A percentile compares a stretch with the other conserved stretches of the same genome.
phyloP scores from a whole-genome alignment of 2,797 vertebrate genomes.

The Sebastes steindachneri region DNA sequence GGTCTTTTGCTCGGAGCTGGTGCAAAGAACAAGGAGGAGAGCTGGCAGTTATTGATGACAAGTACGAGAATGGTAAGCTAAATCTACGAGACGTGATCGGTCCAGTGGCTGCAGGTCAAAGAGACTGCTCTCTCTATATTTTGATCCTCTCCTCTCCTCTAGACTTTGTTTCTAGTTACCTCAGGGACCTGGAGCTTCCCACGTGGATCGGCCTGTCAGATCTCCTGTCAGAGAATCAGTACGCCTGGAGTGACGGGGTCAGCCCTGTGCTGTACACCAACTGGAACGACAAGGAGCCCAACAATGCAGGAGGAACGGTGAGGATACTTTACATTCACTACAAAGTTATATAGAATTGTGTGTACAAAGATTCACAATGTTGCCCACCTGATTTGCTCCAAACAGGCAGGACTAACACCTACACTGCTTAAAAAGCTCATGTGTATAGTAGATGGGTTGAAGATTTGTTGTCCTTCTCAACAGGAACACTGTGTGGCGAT shows the following conservation, averaged over 20 bases:
- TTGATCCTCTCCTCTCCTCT: neutral
- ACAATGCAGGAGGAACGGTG: conserved; percentile 79
- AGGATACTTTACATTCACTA: conserved; percentile 1
- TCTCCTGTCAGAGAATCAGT: conserved; percentile 74
- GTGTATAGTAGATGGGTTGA: neutral
- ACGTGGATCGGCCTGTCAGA: conserved; percentile 86
- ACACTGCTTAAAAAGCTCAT: neutral
- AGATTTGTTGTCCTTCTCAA: neutral
- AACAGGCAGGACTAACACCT: neutral
- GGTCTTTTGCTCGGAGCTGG: conserved; percentile 75
- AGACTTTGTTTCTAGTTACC: conserved; percentile 86
- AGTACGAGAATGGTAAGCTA: conserved; percentile 82
- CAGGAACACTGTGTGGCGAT: conserved; percentile 84
- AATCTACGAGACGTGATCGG: too few relatives aligned
- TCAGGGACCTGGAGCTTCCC: conserved; percentile 72
- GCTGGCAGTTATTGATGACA: conserved; percentile 82
- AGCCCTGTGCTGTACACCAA: conserved; percentile 84
- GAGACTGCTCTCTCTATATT: neutral
- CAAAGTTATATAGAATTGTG: neutral
- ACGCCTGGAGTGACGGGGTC: conserved; percentile 82
- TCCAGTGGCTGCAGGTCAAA: neutral
- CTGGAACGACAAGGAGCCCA: conserved; percentile 84
- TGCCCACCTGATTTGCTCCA: neutral
- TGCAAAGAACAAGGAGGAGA: conserved; percentile 74
- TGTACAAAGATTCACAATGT: too few relatives aligned